Percentiles rank a stretch among this genome's conserved stretches.
Evolutionary conservation across 2,113 vertebrate genomes (phyloP).

Genomic region (Coracopsis vasa): DNA sequence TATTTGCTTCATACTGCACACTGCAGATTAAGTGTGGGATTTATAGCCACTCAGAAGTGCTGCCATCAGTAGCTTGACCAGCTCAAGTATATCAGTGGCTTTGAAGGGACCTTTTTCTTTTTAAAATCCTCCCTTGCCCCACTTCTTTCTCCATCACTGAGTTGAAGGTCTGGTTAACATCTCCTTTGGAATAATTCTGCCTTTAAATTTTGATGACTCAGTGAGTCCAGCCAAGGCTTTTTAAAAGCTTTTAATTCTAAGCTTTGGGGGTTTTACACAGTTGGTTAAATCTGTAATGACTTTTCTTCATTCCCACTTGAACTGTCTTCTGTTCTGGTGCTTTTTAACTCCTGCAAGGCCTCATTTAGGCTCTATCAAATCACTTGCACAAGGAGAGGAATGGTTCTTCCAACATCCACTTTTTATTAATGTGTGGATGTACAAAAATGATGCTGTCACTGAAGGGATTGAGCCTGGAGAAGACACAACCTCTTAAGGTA

Average conservation of each 20-base stretch:
- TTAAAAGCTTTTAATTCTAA: slow-evolving; percentile 62
- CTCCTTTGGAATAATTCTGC: slow-evolving; percentile 34
- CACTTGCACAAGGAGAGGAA: not conserved
- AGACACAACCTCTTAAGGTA: not conserved
- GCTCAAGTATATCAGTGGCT: not conserved
- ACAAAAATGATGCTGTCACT: not conserved
- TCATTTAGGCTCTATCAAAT: not conserved
- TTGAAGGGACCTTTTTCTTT: not conserved
- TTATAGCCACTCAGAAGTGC: not conserved
- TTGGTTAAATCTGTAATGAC: slow-evolving; percentile 42
- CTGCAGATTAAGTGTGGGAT: not conserved
- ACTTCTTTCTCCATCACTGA: slow-evolving; percentile 19
- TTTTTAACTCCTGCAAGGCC: slow-evolving; percentile 23
- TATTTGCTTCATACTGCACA: not conserved
- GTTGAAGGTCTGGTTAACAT: slow-evolving; percentile 48
- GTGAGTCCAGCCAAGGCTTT: slow-evolving; percentile 33
- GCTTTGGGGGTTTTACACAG: slow-evolving; percentile 46
- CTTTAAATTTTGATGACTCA: slow-evolving; percentile 68
- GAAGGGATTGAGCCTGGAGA: not conserved
- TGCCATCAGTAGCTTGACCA: not conserved
- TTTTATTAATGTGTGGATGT: not conserved
- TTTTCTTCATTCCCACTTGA: slow-evolving; percentile 35
- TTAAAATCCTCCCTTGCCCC: not conserved
- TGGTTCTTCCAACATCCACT: not conserved
- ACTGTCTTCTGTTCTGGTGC: slow-evolving; percentile 23